These are phyloP conservation scores for Brachyhypopomus occidentalis DNA, from an alignment of 2,113 vertebrate genomes.

Conservation along the genomic window DNA sequence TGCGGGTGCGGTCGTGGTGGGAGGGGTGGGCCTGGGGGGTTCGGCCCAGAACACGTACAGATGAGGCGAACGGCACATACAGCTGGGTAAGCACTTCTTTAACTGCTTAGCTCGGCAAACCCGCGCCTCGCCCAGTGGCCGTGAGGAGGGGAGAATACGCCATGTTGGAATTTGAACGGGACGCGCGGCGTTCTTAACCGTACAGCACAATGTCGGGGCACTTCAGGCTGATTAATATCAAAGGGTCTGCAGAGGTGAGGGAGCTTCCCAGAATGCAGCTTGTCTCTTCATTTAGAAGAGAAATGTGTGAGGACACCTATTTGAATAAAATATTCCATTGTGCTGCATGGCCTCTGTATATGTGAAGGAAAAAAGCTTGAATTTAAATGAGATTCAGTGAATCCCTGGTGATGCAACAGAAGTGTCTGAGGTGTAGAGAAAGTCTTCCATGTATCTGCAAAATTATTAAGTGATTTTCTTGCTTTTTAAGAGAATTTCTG, in stretches of 20 bases:
- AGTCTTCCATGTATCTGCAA: background rate
- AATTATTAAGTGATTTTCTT: background rate
- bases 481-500: background rate
- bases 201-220: slow-evolving; percentile 55
- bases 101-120: slow-evolving; percentile 76
- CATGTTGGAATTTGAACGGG: slow-evolving; percentile 66
- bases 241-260: slow-evolving; percentile 15
- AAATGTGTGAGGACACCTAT: slow-evolving; percentile 27
- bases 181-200: slow-evolving; percentile 67
- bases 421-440: background rate
- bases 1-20: slow-evolving; percentile 47
- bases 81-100: slow-evolving; percentile 77
- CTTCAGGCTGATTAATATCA: slow-evolving; percentile 61
- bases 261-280: slow-evolving; percentile 9
- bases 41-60: slow-evolving; percentile 74
- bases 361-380: background rate
- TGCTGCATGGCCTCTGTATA: slow-evolving; percentile 29
- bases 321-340: slow-evolving; percentile 50
- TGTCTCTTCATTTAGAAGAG: slow-evolving; percentile 25
- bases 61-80: slow-evolving; percentile 71
- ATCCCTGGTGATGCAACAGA: slow-evolving; percentile 6
- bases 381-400: slow-evolving; percentile 30
- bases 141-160: slow-evolving; percentile 46
- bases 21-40: slow-evolving; percentile 65
- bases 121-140: slow-evolving; percentile 46